Evolutionary conservation across 2,797 vertebrate genomes (phyloP), one percentile per base, ranked within the genome.

Genomic region (Geotrypetes seraphini): DNA sequence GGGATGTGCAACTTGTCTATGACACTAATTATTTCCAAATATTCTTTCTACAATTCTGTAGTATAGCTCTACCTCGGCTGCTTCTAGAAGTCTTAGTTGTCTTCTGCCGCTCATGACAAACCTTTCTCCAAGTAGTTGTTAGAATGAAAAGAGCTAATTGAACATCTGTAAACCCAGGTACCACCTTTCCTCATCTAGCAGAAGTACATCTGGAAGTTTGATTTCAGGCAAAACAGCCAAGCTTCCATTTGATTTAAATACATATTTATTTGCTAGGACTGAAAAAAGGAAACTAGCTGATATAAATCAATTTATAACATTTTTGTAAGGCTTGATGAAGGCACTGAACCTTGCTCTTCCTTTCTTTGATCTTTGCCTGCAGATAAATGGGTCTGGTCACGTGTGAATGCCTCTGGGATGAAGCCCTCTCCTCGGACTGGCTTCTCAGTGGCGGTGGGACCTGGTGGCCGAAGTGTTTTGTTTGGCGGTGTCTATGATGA

Each of bases 401-500:
- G 87, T n/a, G 27, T 92, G 20, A 92, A 18, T 50, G 88, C 92
- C 0, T 83, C 86, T 0, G 93, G 93, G 1, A 79, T 68, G 44
- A 98, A 86, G 48, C 95, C 92, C 3, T 68, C 77, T 0, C 85
- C 88, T 2, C 85, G 94, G 16, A 91, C 93, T 0, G 91, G 93
- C 2, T 96, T 97, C 41, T 85, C 90, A 0, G 33, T 84, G 71
- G 84, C 83, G 0, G 8, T 77, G 16, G 82, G 79, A 3, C 85
- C 84, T 0, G 82, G 57, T 4, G 87, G 81, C 3, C 80, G 90
- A 10, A 77, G 71, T 1, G 53, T 97, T 8, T 77, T 97, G 2
- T 97, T 99, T 0, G 96, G 96, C 1, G 93, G 96, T 0, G 94
- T 97, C 22, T 87, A 89, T 9, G 95, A 97, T 1, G 87, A 96